Percentiles rank a stretch among this genome's conserved stretches.
These are phyloP conservation scores for Nannoperca obscura DNA, from an alignment of 2,797 vertebrate species.

Conservation along the genomic window DNA sequence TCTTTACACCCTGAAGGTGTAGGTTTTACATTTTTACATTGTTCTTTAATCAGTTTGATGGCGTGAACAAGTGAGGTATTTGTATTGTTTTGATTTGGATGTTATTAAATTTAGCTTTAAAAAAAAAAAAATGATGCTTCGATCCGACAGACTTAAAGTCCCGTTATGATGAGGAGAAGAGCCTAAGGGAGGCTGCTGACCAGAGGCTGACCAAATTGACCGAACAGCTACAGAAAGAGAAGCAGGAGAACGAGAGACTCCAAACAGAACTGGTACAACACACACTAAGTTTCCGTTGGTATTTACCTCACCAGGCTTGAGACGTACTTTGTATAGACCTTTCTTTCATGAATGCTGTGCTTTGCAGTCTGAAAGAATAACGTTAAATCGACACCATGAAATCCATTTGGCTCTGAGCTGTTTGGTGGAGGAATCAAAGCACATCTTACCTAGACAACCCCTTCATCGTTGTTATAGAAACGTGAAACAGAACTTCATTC, in stretches of 20 bases:
- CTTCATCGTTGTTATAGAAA: conserved; percentile 28
- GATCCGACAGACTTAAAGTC: conserved; percentile 91
- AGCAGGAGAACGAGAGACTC: conserved; percentile 87
- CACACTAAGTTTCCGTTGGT: neutral
- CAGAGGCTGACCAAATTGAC: conserved; percentile 86
- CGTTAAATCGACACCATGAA: conserved; percentile 6
- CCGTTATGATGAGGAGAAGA: conserved; percentile 95
- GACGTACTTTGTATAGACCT: neutral
- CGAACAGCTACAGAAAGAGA: conserved; percentile 90
- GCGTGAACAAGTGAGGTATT: neutral
- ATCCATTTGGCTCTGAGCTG: conserved; percentile 28
- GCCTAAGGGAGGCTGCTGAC: conserved; percentile 90
- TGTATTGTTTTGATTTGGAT: conserved; percentile 3
- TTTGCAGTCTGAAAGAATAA: conserved; percentile 11
- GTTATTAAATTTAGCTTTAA: neutral
- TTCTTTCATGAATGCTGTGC: conserved; percentile 12
- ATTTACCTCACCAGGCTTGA: neutral
- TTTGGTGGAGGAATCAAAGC: conserved; percentile 16
- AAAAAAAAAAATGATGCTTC: too few species aligned
- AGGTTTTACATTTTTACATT: neutral
- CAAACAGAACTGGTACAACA: conserved; percentile 93
- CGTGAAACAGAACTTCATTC: neutral
- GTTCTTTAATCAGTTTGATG: neutral
- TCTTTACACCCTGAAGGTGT: neutral
- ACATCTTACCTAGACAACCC: neutral